phyloP scores from a whole-genome alignment of 2,888 invertebrate species.

The Stictocephala bisonia region DNA sequence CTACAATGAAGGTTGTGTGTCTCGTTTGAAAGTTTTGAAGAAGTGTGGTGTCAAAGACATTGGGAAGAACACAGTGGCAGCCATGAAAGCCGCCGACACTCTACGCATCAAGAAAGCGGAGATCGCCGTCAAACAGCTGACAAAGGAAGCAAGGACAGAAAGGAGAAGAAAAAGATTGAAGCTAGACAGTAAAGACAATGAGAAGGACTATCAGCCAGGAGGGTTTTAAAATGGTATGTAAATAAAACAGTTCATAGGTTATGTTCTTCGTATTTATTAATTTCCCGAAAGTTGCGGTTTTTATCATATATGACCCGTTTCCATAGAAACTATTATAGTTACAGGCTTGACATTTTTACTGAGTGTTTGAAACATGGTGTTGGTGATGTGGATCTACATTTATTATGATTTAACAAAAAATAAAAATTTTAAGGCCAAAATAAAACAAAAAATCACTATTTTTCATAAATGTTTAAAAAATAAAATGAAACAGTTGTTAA shows the following conservation, averaged over 20 bases:
- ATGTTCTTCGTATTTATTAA: no score
- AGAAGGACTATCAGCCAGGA: neutral
- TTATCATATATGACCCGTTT: no score
- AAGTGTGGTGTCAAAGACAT: neutral
- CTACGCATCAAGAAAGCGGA: neutral
- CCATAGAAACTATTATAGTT: no score
- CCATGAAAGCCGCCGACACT: neutral
- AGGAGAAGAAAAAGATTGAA: neutral
- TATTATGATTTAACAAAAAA: neutral
- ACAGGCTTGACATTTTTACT: no score
- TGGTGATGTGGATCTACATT: constrained; percentile 1
- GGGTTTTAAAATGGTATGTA: no score
- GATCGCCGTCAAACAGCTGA: neutral
- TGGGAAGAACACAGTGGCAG: neutral
- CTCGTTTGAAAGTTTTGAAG: neutral
- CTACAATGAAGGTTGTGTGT: neutral
- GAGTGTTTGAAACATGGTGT: neutral
- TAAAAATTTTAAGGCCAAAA: neutral
- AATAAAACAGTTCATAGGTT: no score
- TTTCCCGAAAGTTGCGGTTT: no score
- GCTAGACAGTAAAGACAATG: neutral
- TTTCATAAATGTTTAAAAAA: no score
- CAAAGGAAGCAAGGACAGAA: neutral
- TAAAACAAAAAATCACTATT: neutral
- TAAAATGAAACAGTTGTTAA: neutral